Evolutionary conservation across 2,888 invertebrate species (phyloP).

Genomic region (Antitype chi): DNA sequence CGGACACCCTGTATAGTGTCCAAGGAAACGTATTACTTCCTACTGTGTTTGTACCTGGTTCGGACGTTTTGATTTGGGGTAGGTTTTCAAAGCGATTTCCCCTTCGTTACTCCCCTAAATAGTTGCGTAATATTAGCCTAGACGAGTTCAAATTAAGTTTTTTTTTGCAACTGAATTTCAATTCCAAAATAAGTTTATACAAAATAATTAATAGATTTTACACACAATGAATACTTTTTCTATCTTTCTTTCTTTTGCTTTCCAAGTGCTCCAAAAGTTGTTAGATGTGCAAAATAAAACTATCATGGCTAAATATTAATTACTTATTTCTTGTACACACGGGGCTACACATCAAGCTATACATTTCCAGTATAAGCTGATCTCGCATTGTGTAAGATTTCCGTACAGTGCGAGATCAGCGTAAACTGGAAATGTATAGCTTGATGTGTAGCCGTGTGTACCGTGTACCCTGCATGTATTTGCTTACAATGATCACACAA

Average conservation of each 20-base stretch:
- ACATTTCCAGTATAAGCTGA: too few species aligned
- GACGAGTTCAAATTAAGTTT: not conserved
- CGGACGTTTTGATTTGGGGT: conserved; percentile 58
- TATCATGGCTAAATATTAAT: not conserved
- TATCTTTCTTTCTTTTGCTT: not conserved
- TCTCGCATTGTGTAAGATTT: too few species aligned
- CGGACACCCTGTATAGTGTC: too few species aligned
- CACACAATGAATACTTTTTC: too few species aligned
- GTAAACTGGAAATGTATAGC: too few species aligned
- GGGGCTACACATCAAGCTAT: too few species aligned
- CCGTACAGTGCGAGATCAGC: too few species aligned
- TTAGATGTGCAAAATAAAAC: not conserved
- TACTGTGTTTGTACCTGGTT: conserved; percentile 31
- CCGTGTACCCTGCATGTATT: not conserved
- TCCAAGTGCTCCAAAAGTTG: not conserved
- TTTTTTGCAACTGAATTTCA: not conserved
- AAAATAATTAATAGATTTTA: not conserved
- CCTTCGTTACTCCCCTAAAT: conserved; percentile 29
- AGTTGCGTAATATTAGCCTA: conserved; percentile 2
- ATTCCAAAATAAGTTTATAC: not conserved
- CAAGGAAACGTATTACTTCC: conserved; percentile 12
- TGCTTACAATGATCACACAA: not conserved
- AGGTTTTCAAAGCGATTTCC: conserved; percentile 36
- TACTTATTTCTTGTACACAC: not conserved
- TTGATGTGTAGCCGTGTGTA: too few species aligned